A percentile compares a stretch with the other conserved stretches of the same genome.
Evolutionary conservation across 2,888 invertebrate genomes (phyloP).

Genomic region (Eretmocerus hayati): DNA sequence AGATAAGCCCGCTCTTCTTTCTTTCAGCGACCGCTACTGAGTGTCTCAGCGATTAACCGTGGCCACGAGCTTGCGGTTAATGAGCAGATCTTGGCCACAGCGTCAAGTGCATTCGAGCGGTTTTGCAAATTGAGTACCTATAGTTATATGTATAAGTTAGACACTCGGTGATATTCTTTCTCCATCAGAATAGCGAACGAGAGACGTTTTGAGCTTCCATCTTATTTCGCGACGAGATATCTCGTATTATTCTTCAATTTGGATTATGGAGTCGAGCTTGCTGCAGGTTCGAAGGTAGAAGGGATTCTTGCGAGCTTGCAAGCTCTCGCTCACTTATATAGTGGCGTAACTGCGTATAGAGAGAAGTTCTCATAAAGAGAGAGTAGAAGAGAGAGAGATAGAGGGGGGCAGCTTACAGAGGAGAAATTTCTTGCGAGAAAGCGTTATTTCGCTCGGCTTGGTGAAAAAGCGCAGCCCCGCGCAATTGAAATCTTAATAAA

Average conservation of each 20-base stretch:
- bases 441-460: too few species aligned
- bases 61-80: neutral
- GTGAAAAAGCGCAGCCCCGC: too few species aligned
- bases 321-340: too few species aligned
- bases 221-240: slow-evolving; percentile 19
- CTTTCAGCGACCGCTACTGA: slow-evolving; percentile 5
- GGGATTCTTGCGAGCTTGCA: neutral
- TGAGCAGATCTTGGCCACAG: neutral
- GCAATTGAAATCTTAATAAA: too few species aligned
- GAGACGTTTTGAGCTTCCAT: too few species aligned
- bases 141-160: too few species aligned
- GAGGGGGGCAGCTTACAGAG: too few species aligned
- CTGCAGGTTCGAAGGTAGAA: neutral
- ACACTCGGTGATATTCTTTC: neutral
- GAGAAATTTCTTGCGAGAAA: too few species aligned
- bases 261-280: slow-evolving; percentile 23
- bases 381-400: too few species aligned
- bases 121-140: too few species aligned
- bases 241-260: slow-evolving; percentile 38
- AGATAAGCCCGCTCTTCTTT: slow-evolving; percentile 10
- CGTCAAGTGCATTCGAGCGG: neutral
- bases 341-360: too few species aligned
- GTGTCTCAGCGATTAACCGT: slow-evolving; percentile 21
- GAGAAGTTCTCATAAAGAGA: too few species aligned
- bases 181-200: neutral